A percentile compares a stretch with the other conserved stretches of the same genome.
phyloP scores from a whole-genome alignment of 2,797 vertebrate genomes.

The Onychomys arenicola region DNA sequence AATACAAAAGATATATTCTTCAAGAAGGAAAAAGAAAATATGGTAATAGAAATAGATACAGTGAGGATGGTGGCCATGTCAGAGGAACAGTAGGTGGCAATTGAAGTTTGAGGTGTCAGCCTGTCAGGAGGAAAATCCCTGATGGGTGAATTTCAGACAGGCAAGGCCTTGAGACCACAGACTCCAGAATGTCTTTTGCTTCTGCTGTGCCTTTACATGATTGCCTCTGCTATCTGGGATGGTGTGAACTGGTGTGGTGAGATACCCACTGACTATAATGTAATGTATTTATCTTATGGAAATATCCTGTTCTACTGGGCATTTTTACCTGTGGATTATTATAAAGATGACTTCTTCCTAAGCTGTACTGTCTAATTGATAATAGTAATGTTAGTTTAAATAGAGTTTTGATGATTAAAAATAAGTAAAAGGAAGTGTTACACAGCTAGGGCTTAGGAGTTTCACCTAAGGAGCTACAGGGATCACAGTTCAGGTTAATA shows the following conservation, averaged over 20 bases:
- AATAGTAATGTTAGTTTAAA: neutral
- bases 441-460: neutral
- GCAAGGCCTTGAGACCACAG: neutral
- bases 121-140: neutral
- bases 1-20: constrained; percentile 28
- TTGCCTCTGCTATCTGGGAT: neutral
- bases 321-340: neutral
- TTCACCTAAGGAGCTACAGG: neutral
- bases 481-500: neutral
- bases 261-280: neutral
- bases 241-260: neutral
- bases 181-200: neutral
- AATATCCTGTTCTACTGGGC: neutral
- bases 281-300: neutral
- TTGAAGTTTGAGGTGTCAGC: neutral
- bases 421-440: neutral
- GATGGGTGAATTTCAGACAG: neutral
- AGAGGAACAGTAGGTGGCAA: neutral
- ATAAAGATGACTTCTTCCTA: neutral
- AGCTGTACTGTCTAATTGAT: neutral
- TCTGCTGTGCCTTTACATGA: neutral
- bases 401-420: neutral
- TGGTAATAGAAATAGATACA: neutral
- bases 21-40: constrained; percentile 14
- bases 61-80: neutral